phyloP scores from a whole-genome alignment of 1,140 invertebrate species.

The Nixonia krombeini region DNA sequence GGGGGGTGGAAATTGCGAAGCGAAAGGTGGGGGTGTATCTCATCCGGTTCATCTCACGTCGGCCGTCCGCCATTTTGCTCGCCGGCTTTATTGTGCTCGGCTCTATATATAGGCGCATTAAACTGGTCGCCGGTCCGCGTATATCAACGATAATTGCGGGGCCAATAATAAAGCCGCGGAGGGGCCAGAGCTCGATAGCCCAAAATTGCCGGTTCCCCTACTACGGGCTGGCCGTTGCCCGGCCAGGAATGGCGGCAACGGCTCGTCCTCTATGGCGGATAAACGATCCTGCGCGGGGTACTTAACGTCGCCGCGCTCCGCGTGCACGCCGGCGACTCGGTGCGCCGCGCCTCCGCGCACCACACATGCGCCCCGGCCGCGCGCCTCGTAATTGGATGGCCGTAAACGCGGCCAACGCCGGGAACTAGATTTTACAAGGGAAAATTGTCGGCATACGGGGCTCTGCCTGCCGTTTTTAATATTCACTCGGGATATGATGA shows the following conservation, averaged over 20 bases:
- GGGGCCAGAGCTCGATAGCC: slow-evolving; percentile 64
- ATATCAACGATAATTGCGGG: slow-evolving; percentile 72
- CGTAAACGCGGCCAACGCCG: slow-evolving; percentile 41
- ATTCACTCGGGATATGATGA: too few species aligned
- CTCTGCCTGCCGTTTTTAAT: not conserved
- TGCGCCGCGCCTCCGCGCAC: slow-evolving; percentile 40
- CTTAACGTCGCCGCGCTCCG: slow-evolving; percentile 51
- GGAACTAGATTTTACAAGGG: not conserved
- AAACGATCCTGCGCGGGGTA: slow-evolving; percentile 66
- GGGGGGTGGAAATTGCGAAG: too few species aligned
- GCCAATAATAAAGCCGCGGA: slow-evolving; percentile 71
- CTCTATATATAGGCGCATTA: slow-evolving; percentile 49
- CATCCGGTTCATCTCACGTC: too few species aligned
- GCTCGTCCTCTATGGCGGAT: slow-evolving; percentile 68
- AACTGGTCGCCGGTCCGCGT: slow-evolving; percentile 58
- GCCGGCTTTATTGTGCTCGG: slow-evolving; percentile 41
- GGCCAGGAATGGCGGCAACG: slow-evolving; percentile 60
- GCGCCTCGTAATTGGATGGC: slow-evolving; percentile 48
- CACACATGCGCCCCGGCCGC: not conserved
- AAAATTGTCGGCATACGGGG: not conserved
- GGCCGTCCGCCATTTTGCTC: slow-evolving; percentile 44
- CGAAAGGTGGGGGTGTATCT: too few species aligned
- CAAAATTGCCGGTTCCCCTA: slow-evolving; percentile 60
- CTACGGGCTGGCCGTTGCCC: slow-evolving; percentile 41
- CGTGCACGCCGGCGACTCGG: slow-evolving; percentile 17